These are phyloP conservation scores for Pararge aegeria DNA, from an alignment of 1,140 invertebrate species.

Conservation along the genomic window DNA sequence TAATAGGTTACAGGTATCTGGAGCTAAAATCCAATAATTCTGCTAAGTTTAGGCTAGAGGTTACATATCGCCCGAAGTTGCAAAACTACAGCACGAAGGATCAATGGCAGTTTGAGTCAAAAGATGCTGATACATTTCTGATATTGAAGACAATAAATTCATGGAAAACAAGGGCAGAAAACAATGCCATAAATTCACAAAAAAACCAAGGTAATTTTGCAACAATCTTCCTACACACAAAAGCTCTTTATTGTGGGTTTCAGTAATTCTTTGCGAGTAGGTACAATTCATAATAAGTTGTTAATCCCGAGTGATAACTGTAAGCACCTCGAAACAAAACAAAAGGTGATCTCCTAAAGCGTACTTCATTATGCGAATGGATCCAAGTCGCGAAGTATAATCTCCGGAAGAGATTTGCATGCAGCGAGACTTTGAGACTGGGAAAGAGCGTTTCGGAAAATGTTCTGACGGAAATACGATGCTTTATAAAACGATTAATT, in stretches of 20 bases:
- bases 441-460: not conserved
- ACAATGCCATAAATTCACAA: too few relatives aligned
- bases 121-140: too few relatives aligned
- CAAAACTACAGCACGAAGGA: too few relatives aligned
- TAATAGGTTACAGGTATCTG: too few relatives aligned
- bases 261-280: constrained; percentile 14
- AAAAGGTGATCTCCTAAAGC: constrained; percentile 43
- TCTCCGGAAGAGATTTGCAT: constrained; percentile 47
- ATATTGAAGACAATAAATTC: too few relatives aligned
- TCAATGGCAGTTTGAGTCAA: too few relatives aligned
- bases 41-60: too few relatives aligned
- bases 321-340: constrained; percentile 34
- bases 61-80: too few relatives aligned
- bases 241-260: not conserved
- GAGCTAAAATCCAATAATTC: too few relatives aligned
- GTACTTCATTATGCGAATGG: constrained; percentile 52
- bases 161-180: too few relatives aligned
- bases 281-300: constrained; percentile 24
- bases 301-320: constrained; percentile 31
- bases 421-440: constrained; percentile 14
- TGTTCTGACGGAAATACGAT: not conserved
- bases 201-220: too few relatives aligned
- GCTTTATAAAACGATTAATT: not conserved
- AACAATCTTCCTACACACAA: not conserved
- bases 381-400: constrained; percentile 41